These are phyloP conservation scores for Phoxinus dragarum DNA, from an alignment of 2,797 vertebrate genomes.

Conservation along the genomic window DNA sequence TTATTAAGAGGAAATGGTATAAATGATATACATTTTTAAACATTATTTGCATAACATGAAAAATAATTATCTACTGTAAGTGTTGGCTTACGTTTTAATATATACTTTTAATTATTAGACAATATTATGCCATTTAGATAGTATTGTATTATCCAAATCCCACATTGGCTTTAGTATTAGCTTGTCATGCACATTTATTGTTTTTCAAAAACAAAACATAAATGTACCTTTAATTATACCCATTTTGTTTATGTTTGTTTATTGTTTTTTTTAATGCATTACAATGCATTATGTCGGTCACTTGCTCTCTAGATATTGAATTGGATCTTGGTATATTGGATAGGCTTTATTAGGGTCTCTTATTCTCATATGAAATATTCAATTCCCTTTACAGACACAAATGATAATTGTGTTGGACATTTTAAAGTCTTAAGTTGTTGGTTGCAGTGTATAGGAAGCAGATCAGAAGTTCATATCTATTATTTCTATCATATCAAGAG, in stretches of 20 bases:
- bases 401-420: neutral
- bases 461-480: slow-evolving; percentile 13
- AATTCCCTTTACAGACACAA: neutral
- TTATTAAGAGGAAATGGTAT: neutral
- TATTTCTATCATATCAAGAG: neutral
- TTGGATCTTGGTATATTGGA: neutral
- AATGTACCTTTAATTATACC: neutral
- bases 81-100: neutral
- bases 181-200: neutral
- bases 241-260: neutral
- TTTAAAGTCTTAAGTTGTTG: neutral
- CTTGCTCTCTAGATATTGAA: neutral
- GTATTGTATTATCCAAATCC: too few relatives aligned
- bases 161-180: neutral
- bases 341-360: neutral
- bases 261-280: neutral
- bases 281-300: neutral
- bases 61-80: neutral
- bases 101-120: neutral
- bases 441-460: neutral
- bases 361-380: neutral
- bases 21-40: neutral
- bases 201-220: neutral
- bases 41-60: neutral
- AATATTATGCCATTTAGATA: neutral